phyloP scores from a whole-genome alignment of 30 jellyfish, hydroid and myxozoan species.

The Euphysa ruthae region DNA sequence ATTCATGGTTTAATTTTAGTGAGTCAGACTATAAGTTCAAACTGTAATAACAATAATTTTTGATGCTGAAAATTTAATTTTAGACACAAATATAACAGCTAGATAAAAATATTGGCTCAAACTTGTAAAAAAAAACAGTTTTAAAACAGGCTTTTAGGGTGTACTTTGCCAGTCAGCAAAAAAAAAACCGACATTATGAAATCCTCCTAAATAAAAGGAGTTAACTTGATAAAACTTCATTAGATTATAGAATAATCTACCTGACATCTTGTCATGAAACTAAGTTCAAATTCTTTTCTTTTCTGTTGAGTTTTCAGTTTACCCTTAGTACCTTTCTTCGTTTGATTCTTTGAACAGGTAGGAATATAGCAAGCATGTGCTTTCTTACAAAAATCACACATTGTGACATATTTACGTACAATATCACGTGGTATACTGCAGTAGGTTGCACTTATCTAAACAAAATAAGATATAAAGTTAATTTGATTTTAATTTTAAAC shows the following conservation, averaged over 20 bases:
- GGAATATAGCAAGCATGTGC: slow-evolving; percentile 85
- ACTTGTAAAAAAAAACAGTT: too few relatives aligned
- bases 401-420: slow-evolving; percentile 68
- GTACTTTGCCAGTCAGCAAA: too few relatives aligned
- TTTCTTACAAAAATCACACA: slow-evolving; percentile 59
- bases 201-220: too few relatives aligned
- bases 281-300: slow-evolving; percentile 42
- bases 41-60: too few relatives aligned
- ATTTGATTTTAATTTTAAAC: background rate
- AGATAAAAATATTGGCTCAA: too few relatives aligned
- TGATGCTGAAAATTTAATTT: too few relatives aligned
- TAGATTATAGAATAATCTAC: slow-evolving; percentile 3
- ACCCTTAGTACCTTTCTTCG: slow-evolving; percentile 2
- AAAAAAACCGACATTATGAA: too few relatives aligned
- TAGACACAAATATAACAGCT: too few relatives aligned
- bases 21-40: too few relatives aligned
- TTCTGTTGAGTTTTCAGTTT: slow-evolving; percentile 10
- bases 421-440: slow-evolving; percentile 85
- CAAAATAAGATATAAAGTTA: background rate
- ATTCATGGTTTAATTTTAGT: too few relatives aligned
- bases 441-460: slow-evolving; percentile 75
- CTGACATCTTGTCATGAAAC: slow-evolving; percentile 78
- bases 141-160: too few relatives aligned
- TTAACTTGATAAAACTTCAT: background rate
- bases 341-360: slow-evolving; percentile 11